These are phyloP conservation scores for Amaurobius ferox DNA, from an alignment of 2,888 invertebrate species.

Conservation along the genomic window DNA sequence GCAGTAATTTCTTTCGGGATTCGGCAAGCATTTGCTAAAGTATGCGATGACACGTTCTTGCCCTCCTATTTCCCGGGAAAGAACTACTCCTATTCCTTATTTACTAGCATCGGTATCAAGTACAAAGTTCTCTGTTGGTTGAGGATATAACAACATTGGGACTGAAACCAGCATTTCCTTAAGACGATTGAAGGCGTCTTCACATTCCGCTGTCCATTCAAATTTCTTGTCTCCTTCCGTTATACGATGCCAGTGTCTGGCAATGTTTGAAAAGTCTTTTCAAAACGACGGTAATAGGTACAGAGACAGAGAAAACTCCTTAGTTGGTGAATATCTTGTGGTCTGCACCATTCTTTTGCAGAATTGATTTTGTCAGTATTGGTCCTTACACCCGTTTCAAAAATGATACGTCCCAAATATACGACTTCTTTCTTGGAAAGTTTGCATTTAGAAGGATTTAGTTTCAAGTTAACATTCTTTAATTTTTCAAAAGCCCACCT, in stretches of 20 bases:
- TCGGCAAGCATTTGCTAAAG: constrained; percentile 7
- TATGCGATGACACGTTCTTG: constrained; percentile 18
- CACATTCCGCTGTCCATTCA: background rate
- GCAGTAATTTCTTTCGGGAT: constrained; percentile 17
- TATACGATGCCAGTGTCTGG: background rate
- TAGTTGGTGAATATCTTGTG: constrained; percentile 10
- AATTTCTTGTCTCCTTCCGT: too few relatives aligned
- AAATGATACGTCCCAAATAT: too few relatives aligned
- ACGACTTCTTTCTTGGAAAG: too few relatives aligned
- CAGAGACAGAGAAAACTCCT: constrained; percentile 20
- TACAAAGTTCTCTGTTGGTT: background rate
- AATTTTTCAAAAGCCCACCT: too few relatives aligned
- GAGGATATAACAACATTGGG: constrained; percentile 18
- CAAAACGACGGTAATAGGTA: constrained; percentile 17
- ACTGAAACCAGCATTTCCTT: constrained; percentile 5
- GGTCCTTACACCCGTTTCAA: too few relatives aligned
- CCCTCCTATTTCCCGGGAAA: constrained; percentile 12
- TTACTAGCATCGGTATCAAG: constrained; percentile 15
- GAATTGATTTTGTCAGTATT: too few relatives aligned
- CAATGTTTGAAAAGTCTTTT: constrained; percentile 15
- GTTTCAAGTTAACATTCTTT: too few relatives aligned
- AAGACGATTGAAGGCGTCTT: background rate
- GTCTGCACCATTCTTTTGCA: too few relatives aligned
- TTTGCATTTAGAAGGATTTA: too few relatives aligned
- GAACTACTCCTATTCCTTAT: background rate